Evolutionary conservation across 1,140 invertebrate species (phyloP).

Genomic region (Zaprionus tsacasi): DNA sequence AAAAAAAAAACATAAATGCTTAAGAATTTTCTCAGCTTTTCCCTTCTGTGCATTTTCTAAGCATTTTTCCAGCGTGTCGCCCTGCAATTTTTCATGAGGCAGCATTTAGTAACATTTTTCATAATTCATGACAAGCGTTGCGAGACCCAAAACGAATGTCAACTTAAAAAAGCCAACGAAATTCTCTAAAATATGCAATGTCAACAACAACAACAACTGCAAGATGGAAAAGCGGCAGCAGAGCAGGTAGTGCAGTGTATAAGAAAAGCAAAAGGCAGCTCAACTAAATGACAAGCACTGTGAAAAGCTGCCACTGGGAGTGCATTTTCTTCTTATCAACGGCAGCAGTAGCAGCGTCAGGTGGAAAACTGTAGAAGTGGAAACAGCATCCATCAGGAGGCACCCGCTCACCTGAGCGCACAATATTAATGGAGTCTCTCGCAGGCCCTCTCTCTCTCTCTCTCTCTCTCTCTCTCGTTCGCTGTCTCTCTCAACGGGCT

Average conservation of each 20-base stretch:
- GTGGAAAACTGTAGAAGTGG: conserved; percentile 34
- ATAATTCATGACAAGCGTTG: conserved; percentile 48
- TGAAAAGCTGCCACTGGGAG: conserved; percentile 54
- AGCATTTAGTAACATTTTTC: conserved; percentile 43
- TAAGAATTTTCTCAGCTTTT: background rate
- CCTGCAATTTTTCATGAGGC: conserved; percentile 35
- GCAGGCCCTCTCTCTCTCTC: conserved; percentile 31
- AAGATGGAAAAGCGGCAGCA: background rate
- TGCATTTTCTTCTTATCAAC: conserved; percentile 54
- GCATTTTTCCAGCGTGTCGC: conserved; percentile 16
- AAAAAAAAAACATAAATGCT: background rate
- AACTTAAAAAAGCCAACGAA: conserved; percentile 40
- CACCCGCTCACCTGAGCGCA: conserved; percentile 51
- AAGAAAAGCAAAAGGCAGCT: conserved; percentile 39
- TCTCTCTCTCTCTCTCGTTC: conserved; percentile 41
- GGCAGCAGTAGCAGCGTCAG: conserved; percentile 23
- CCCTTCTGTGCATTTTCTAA: conserved; percentile 12
- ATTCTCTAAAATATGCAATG: conserved; percentile 51
- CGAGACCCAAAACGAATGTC: conserved; percentile 53
- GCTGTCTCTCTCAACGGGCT: conserved; percentile 7
- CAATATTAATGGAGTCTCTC: conserved; percentile 69
- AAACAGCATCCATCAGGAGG: conserved; percentile 45
- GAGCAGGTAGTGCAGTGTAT: conserved; percentile 5
- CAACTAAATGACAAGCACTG: conserved; percentile 44
- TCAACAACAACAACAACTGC: conserved; percentile 25